Evolutionary conservation across 2,797 vertebrate species (phyloP), one percentile per base, ranked within the genome.

Genomic region (Schizopygopsis pylzovi): DNA sequence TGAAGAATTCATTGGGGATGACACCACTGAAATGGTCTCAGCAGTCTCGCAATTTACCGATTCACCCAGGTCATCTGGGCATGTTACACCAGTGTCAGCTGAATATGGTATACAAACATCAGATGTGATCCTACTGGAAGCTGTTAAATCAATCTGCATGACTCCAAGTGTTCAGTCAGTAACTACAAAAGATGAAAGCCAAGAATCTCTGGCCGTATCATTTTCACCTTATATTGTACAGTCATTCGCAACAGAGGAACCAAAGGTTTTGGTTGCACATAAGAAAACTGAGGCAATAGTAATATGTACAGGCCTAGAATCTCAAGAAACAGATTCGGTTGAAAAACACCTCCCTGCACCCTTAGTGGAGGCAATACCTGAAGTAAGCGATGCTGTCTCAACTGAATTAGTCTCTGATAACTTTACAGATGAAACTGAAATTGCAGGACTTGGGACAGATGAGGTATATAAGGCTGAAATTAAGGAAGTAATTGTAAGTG

Each of bases 21-120:
- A 98, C 89, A 96, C 95, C 84, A 95, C 97, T 2, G 97, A 98
- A 91, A 98, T 98, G 98, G 92, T 99, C 87, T 98, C 98, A n/a
- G 97, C 97, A 3, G 95, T 97, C 77, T 99, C 97, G 59, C 96
- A 97, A 91, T 85, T 98, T 79, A 93, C 94, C 6, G 96, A 97
- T 80, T 98, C 97, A 1, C 94, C 96, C 56, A 93, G 93, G 54
- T 97, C 97, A 90, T 97, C 98, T 0, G 97, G 97, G 77, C 95
- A 97, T 87, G 92, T 94, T 9, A 99, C 97, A 54, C 97, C 97
- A 0, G 95, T 98, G 4, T 95, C 91, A 18, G 95, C 93, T 78
- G 94, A 95, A 37, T 91, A 91, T 16, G 39, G 91, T 28, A 84
- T 93, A 22, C 89, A 92, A 71, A 91, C 95, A 84, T 96, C 95